Conservation (phyloP, 2,888 invertebrate species). For the Drosophila paranaensis region DNA sequence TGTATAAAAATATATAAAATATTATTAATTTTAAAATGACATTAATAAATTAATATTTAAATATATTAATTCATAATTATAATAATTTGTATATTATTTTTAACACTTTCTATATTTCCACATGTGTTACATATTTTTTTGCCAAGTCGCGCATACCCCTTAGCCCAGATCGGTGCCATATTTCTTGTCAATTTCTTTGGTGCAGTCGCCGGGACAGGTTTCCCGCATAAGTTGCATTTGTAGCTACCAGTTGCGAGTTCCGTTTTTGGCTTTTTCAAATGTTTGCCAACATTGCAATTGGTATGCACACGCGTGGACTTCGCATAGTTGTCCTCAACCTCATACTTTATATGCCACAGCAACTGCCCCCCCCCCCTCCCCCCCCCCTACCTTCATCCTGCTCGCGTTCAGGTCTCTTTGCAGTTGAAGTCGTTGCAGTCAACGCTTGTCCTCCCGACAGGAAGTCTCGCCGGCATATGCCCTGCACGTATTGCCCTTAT, state of each 20-base stretch:
- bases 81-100: neutral
- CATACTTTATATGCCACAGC: constrained; percentile 14
- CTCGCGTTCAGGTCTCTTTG: neutral
- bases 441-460: constrained; percentile 66
- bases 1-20: neutral
- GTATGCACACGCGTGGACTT: constrained; percentile 80
- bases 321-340: constrained; percentile 68
- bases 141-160: constrained; percentile 2
- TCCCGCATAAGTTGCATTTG: constrained; percentile 66
- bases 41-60: neutral
- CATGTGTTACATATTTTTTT: no score
- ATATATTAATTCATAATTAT: neutral
- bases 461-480: constrained; percentile 77
- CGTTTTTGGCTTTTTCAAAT: constrained; percentile 61
- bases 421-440: constrained; percentile 39
- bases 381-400: neutral
- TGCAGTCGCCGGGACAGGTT: constrained; percentile 42
- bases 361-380: neutral
- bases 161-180: neutral
- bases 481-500: constrained; percentile 78
- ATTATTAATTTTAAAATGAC: no score
- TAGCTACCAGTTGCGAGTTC: constrained; percentile 60
- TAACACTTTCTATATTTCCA: no score
- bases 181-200: constrained; percentile 48
- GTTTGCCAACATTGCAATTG: constrained; percentile 77